Evolutionary conservation across 2,113 vertebrate genomes (phyloP), one percentile per base, ranked within the genome.

Genomic region (Cettia cetti): DNA sequence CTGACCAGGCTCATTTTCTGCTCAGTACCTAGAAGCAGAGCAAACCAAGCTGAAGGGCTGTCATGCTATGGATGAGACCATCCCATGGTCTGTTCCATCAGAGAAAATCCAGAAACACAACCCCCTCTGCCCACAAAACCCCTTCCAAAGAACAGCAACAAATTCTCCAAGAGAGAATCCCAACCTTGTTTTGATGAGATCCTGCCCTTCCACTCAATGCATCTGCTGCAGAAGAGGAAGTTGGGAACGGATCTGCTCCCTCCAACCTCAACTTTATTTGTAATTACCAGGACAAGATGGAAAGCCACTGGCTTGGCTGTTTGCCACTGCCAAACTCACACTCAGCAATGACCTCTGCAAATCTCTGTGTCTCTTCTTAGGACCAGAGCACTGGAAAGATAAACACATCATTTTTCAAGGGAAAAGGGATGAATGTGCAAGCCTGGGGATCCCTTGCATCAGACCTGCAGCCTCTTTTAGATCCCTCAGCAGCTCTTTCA

Each of bases 1-100:
- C 23, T 7, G 0, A 9, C 1, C 22, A 28, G 54, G 49, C 37
- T 86, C 16, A 2, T 40, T 64, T 52, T 56, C 68, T 65, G 61
- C 71, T 72, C 63, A 6, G 10, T 1, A 17, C 59, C 68, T 14
- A 20, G 5, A 86, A 26, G 9, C 2, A 8, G 57, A 64, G 50
- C 74, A 69, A 50, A 31, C 3, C 1, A 1, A 57, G 49, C 0
- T 5, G 6, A 61, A 22, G 0, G 0, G 35, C 17, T 28, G 6
- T 10, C 28, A 8, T 0, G 1, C 4, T 0, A 1, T 1, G 31
- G 37, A 20, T 2, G 12, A 71, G 9, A 52, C 14, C 14, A 5
- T 8, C 60, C 45, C n/a, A 10, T 20, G 19, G 28, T 50, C 60
- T 45, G 44, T 21, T 71, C 54, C 1, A 2, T 0, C 33, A 61